A percentile compares a stretch with the other conserved stretches of the same genome.
These are phyloP conservation scores for Idris sp. DNA, from an alignment of 1,140 invertebrate species.

Conservation along the genomic window DNA sequence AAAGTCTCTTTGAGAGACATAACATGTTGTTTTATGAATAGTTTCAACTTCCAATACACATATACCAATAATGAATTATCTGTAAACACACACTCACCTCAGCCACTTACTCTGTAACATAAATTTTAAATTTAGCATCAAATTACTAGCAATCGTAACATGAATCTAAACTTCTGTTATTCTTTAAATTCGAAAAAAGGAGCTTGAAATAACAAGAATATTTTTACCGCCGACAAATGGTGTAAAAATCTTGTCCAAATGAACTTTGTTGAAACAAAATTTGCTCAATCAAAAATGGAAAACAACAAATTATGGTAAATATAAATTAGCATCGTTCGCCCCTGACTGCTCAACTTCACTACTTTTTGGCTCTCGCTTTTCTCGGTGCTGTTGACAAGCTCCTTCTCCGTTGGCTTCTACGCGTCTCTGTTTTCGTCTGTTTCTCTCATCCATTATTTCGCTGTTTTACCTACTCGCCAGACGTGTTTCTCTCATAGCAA, in stretches of 20 bases:
- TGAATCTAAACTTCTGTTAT: conserved; percentile 32
- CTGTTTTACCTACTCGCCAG: conserved; percentile 69
- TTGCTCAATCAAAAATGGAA: too few species aligned
- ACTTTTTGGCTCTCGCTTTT: conserved; percentile 25
- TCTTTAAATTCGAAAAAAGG: too few species aligned
- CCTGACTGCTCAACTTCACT: conserved; percentile 11
- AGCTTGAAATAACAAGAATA: too few species aligned
- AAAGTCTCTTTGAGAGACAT: background rate
- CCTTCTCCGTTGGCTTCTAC: conserved; percentile 33
- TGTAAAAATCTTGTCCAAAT: too few species aligned
- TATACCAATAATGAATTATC: conserved; percentile 15
- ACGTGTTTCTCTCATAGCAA: conserved; percentile 56
- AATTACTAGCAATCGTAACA: conserved; percentile 20
- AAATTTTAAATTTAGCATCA: conserved; percentile 23
- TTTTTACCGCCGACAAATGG: too few species aligned
- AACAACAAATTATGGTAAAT: too few species aligned
- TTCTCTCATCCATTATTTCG: conserved; percentile 72
- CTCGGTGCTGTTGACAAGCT: conserved; percentile 31
- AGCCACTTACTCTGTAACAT: conserved; percentile 19
- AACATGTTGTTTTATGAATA: conserved; percentile 19
- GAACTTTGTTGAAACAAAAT: too few species aligned
- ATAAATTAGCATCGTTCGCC: too few species aligned
- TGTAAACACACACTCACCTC: conserved; percentile 25
- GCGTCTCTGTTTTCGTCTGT: conserved; percentile 60
- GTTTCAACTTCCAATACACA: conserved; percentile 16